These are phyloP conservation scores for Vicugna pacos DNA, from an alignment of 2,113 vertebrate genomes.

Conservation along the genomic window DNA sequence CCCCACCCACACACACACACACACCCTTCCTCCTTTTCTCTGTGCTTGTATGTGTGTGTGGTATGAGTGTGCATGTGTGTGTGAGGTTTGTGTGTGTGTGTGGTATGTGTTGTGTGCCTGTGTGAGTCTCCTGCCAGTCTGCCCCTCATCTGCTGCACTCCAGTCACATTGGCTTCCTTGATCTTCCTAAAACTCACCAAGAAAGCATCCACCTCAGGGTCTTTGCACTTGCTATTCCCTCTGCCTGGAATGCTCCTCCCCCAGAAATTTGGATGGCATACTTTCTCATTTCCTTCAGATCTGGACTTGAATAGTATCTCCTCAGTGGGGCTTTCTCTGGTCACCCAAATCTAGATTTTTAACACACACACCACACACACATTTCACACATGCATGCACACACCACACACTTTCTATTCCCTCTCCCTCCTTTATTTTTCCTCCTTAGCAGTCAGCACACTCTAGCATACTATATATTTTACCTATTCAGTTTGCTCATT, in stretches of 20 bases:
- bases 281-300: background rate
- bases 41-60: background rate
- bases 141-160: background rate
- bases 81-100: background rate
- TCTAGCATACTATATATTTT: background rate
- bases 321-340: background rate
- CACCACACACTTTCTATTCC: background rate
- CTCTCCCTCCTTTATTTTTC: background rate
- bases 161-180: background rate
- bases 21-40: background rate
- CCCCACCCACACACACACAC: background rate
- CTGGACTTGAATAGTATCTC: background rate
- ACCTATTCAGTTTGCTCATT: background rate
- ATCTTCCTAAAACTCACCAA: background rate
- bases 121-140: background rate
- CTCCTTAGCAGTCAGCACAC: background rate
- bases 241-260: background rate
- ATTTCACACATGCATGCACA: background rate
- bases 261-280: background rate
- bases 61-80: background rate
- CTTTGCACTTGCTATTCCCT: background rate
- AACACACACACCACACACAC: background rate
- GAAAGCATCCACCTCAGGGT: background rate
- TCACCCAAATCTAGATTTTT: background rate
- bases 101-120: background rate